Evolutionary conservation across 2,113 vertebrate genomes (phyloP).

Genomic region (Mystacornis crossleyi): DNA sequence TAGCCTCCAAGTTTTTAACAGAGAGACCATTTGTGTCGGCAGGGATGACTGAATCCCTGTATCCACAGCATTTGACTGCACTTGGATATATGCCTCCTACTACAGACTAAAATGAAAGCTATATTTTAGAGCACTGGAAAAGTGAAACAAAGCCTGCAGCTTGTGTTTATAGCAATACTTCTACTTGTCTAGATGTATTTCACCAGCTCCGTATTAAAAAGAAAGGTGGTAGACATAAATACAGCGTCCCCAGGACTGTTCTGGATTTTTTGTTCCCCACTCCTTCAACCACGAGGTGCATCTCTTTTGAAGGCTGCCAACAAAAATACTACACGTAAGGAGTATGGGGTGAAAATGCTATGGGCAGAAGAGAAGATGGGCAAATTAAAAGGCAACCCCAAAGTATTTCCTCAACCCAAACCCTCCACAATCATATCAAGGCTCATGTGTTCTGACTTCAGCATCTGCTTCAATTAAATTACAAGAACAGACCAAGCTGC

Average conservation of each 20-base stretch:
- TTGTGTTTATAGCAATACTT: constrained; percentile 23
- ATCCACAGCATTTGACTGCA: constrained; percentile 12
- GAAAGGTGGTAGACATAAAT: neutral
- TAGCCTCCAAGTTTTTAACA: constrained; percentile 2
- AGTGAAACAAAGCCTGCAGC: constrained; percentile 35
- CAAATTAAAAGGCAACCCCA: neutral
- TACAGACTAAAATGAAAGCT: constrained; percentile 51
- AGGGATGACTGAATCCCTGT: neutral
- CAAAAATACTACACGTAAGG: neutral
- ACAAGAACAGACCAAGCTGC: neutral
- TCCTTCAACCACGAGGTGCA: neutral
- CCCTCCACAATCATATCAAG: neutral
- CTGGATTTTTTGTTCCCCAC: neutral
- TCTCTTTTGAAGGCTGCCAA: neutral
- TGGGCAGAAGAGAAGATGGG: neutral
- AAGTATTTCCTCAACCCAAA: neutral
- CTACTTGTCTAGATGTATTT: neutral
- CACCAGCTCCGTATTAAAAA: neutral
- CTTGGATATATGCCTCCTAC: constrained; percentile 35
- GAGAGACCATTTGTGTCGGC: neutral
- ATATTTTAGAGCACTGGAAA: constrained; percentile 15
- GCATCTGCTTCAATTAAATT: neutral
- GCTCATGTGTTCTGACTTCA: neutral
- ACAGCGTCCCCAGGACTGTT: neutral
- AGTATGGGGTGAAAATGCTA: neutral